A percentile compares a stretch with the other conserved stretches of the same genome.
phyloP scores from a whole-genome alignment of 2,113 vertebrate genomes.

The Pedetes capensis region DNA sequence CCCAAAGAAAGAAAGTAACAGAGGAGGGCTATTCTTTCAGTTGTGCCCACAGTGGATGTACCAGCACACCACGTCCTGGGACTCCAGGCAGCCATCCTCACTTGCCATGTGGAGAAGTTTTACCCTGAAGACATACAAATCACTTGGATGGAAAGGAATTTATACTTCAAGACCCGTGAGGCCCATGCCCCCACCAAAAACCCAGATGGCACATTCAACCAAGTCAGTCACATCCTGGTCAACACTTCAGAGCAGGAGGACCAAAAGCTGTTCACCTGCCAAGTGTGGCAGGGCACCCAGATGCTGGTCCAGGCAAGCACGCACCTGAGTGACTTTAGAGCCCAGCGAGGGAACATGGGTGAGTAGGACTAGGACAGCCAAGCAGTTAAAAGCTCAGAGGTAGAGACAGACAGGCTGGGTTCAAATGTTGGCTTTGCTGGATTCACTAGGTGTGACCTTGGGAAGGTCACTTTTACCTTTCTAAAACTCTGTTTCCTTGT shows the following conservation, averaged over 20 bases:
- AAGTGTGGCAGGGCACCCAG: neutral
- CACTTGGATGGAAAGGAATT: neutral
- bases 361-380: neutral
- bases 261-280: neutral
- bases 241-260: neutral
- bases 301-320: neutral
- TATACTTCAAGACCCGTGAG: neutral
- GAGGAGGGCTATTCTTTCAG: neutral
- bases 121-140: neutral
- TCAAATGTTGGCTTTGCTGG: neutral
- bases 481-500: neutral
- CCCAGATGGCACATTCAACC: constrained; percentile 27
- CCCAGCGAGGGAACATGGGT: neutral
- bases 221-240: constrained; percentile 10
- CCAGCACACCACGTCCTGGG: neutral
- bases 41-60: neutral
- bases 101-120: neutral
- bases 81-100: neutral
- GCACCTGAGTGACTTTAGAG: neutral
- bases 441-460: neutral
- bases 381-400: neutral
- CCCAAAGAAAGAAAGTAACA: neutral
- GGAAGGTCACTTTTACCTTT: neutral
- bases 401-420: neutral
- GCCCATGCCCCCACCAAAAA: neutral